Evolutionary conservation across 2,797 vertebrate species (phyloP).

Genomic region (Intellagama lesueurii): DNA sequence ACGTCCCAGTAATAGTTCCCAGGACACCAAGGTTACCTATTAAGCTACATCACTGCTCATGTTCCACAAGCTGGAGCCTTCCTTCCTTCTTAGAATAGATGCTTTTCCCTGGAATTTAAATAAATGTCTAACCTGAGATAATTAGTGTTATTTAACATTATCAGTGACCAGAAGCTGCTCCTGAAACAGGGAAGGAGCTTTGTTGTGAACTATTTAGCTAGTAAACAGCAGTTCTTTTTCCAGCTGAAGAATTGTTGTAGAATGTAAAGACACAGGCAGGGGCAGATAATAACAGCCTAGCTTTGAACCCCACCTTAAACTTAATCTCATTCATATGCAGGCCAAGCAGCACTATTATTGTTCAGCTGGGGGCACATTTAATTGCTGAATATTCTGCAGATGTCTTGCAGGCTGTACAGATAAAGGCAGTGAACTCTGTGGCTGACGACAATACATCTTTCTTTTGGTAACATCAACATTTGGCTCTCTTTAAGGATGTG

Average conservation of each 20-base stretch:
- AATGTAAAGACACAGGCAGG: conserved; percentile 43
- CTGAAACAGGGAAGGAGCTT: background rate
- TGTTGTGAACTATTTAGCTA: conserved; percentile 25
- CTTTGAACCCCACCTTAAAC: conserved; percentile 63
- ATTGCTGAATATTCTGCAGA: conserved; percentile 76
- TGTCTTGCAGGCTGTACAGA: conserved; percentile 74
- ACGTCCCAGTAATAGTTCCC: background rate
- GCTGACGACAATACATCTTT: conserved; percentile 65
- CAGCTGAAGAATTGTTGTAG: conserved; percentile 44
- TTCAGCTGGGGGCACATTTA: conserved; percentile 77
- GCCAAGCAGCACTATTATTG: conserved; percentile 70
- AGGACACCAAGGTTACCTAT: background rate
- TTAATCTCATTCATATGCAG: conserved; percentile 74
- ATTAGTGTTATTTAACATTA: conserved; percentile 19
- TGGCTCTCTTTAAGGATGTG: conserved; percentile 59
- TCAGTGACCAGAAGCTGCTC: conserved; percentile 6
- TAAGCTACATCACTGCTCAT: background rate
- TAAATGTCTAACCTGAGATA: background rate
- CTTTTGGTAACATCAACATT: conserved; percentile 67
- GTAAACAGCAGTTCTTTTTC: conserved; percentile 26
- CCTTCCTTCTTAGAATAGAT: background rate
- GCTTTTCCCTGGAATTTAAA: conserved; percentile 17
- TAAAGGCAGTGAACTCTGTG: conserved; percentile 72
- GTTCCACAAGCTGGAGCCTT: background rate
- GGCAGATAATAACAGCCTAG: conserved; percentile 62